Percentiles rank a stretch among this genome's conserved stretches.
Evolutionary conservation across 1,140 invertebrate species (phyloP).

Genomic region (Vanessa atalanta): DNA sequence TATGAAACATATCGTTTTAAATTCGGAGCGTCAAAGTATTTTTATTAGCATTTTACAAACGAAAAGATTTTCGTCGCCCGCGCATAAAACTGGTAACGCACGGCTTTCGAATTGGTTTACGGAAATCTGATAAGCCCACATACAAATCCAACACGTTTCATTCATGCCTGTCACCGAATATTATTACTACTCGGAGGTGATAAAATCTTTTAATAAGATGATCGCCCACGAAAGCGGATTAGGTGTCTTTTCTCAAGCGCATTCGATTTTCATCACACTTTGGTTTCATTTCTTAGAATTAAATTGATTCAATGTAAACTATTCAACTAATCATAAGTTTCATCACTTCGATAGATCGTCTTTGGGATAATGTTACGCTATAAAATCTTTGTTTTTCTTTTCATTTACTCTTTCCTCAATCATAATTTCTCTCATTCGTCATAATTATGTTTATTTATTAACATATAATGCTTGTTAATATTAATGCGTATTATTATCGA

Average conservation of each 20-base stretch:
- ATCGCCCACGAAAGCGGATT: conserved; percentile 28
- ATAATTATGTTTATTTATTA: no score
- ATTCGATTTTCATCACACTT: conserved; percentile 12
- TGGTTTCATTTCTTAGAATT: conserved; percentile 12
- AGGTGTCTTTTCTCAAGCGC: conserved; percentile 8
- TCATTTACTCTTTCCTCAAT: no score
- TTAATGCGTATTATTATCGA: no score
- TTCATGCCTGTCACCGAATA: conserved; percentile 21
- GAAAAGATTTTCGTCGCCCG: not conserved
- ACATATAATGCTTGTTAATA: no score
- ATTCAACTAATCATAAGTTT: not conserved
- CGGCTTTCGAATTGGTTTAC: not conserved
- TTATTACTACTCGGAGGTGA: conserved; percentile 25
- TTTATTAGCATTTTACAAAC: conserved; percentile 1
- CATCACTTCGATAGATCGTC: not conserved
- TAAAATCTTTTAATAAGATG: conserved; percentile 35
- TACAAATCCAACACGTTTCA: conserved; percentile 14
- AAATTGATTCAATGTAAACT: not conserved
- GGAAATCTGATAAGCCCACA: conserved; percentile 13
- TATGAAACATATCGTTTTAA: no score
- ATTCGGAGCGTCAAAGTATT: no score
- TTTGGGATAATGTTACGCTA: no score
- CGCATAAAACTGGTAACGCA: conserved; percentile 3
- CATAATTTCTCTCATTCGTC: not conserved
- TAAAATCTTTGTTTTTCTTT: no score